These are phyloP conservation scores for Albula glossodonta DNA, from an alignment of 2,113 vertebrate genomes.

Conservation along the genomic window DNA sequence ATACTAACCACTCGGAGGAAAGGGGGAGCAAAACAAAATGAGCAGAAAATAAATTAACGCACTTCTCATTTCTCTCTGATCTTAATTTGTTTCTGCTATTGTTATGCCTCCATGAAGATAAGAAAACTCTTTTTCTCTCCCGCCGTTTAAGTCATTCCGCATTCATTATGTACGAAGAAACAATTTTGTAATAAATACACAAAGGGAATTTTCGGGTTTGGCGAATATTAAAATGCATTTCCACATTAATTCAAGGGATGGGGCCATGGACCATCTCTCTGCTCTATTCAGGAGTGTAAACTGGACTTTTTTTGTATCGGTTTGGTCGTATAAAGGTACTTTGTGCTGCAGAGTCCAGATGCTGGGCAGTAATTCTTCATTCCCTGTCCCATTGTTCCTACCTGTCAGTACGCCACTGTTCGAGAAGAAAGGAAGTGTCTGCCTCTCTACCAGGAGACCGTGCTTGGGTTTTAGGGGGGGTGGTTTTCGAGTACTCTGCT, in stretches of 20 bases:
- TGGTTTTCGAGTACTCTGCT: conserved; percentile 53
- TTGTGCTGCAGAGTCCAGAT: conserved; percentile 71
- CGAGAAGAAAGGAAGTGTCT: conserved; percentile 73
- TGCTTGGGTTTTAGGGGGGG: conserved; percentile 51
- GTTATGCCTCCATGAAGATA: conserved; percentile 81
- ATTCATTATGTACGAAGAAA: conserved; percentile 69
- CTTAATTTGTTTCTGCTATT: conserved; percentile 90
- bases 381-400: conserved; percentile 77
- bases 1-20: conserved; percentile 92
- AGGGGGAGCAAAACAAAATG: conserved; percentile 38
- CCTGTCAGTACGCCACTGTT: conserved; percentile 74
- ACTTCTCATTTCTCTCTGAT: conserved; percentile 78
- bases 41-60: conserved; percentile 83
- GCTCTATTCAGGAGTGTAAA: conserved; percentile 39
- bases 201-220: conserved; percentile 49
- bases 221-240: conserved; percentile 47
- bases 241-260: conserved; percentile 43
- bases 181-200: conserved; percentile 69
- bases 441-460: conserved; percentile 67
- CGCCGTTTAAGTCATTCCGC: conserved; percentile 46
- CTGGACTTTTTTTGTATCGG: conserved; percentile 48
- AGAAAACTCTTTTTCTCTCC: conserved; percentile 63
- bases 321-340: conserved; percentile 66
- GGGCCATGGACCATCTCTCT: conserved; percentile 36
- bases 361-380: conserved; percentile 77